Base-by-base conservation (phyloP, 2,888 invertebrate species). In the Ctena decussata region DNA sequence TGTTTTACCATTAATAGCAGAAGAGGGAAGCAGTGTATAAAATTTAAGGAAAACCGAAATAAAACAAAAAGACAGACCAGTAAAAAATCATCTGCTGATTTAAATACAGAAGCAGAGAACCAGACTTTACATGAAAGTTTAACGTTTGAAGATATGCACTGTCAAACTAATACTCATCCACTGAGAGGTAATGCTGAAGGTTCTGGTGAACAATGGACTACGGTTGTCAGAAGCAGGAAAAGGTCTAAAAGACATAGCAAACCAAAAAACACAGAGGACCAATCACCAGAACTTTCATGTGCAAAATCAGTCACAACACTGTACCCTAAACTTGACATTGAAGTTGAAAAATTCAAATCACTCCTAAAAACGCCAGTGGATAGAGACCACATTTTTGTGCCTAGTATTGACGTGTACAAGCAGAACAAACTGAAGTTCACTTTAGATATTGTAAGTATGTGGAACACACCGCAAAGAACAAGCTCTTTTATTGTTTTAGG, bases 401-500 rank as follows among this genome's bases (percentile, higher is more conserved):
- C 80, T 1, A 72, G 73, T 30, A 78, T 69, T 24, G 65, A 74
- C 8, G 12, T 60, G 6, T 90, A 89, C 69, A 41, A 46, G 15
- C 27, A 69, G 12, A 82, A 86, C 60, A 81, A 70, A 24, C 30
- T 60, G 0, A 32, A 53, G 35, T 85, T 84, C 27, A 74, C 74
- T 41, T 71, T 69, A 6, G 87, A 90, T 75, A 75, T 89, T 15
- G 86, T 87, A 3, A 80, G 84, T 39, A 73, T 90, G 80, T 90
- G 90, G 90, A 90, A 90, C 69, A 90, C 89, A 6, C 90, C 90
- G 1, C 65, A 82, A 1, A 80, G 86, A 44, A 57, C 71, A 24
- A 70, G 21, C 0, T 65, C 78, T 30, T 77, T 18, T 35, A 65
- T 65, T 65, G 35, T 65, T 35, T 65, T 65, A 32, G 65, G 65